Evolutionary conservation across 2,888 invertebrate genomes (phyloP).

Genomic region (Dendrolimus houi): DNA sequence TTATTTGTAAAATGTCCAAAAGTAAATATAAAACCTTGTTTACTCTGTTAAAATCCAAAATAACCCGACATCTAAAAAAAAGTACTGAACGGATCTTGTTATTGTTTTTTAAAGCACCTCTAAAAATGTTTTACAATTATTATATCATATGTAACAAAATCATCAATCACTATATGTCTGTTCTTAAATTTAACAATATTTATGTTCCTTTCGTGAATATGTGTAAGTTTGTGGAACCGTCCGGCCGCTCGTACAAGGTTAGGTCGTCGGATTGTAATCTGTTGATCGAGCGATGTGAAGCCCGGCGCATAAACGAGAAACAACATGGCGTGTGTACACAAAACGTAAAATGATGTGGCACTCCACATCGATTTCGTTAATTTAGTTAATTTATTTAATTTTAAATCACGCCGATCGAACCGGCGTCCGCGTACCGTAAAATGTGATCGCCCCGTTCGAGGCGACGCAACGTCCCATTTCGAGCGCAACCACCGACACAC

Average conservation of each 20-base stretch:
- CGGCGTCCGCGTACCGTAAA: conserved; percentile 15
- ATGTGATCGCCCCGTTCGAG: conserved; percentile 4
- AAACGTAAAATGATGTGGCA: conserved; percentile 41
- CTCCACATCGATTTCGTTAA: conserved; percentile 20
- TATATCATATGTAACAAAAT: too few relatives aligned
- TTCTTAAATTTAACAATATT: too few relatives aligned
- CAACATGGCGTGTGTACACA: conserved; percentile 44
- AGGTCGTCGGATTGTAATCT: conserved; percentile 29
- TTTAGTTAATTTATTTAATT: conserved; percentile 2
- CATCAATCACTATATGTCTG: too few relatives aligned
- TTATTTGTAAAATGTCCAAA: too few relatives aligned
- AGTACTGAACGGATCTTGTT: too few relatives aligned
- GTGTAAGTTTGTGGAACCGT: too few relatives aligned
- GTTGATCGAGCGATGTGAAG: conserved; percentile 44
- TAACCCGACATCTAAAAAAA: too few relatives aligned
- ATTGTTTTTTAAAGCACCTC: too few relatives aligned
- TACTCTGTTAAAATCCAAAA: too few relatives aligned
- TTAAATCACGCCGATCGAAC: conserved; percentile 14
- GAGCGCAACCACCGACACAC: not conserved
- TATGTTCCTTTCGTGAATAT: too few relatives aligned
- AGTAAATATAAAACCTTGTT: too few relatives aligned
- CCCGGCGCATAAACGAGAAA: conserved; percentile 26
- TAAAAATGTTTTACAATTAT: too few relatives aligned
- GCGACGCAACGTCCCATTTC: not conserved
- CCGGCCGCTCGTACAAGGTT: conserved; percentile 17